These are phyloP conservation scores for Ctenopoma kingsleyae DNA, from an alignment of 2,797 vertebrate genomes.

Conservation along the genomic window DNA sequence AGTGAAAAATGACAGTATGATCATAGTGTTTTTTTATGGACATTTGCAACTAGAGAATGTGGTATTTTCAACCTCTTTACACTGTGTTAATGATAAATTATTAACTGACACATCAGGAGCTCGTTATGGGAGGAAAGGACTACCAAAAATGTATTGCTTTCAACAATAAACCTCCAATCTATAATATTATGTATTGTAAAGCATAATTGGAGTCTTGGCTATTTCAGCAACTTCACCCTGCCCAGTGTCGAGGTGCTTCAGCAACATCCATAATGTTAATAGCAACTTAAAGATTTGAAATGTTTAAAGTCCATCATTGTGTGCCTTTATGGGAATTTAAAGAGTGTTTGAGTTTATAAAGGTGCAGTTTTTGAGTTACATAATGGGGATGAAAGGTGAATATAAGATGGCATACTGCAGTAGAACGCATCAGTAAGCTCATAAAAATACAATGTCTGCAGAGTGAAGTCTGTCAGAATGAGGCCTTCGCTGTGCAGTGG, in stretches of 20 bases:
- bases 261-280: background rate
- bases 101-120: conserved; percentile 46
- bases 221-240: background rate
- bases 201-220: conserved; percentile 33
- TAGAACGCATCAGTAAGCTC: conserved; percentile 22
- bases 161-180: conserved; percentile 68
- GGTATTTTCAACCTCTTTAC: conserved; percentile 72
- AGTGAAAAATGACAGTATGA: conserved; percentile 45
- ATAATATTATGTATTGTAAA: conserved; percentile 50
- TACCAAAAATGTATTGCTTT: conserved; percentile 66
- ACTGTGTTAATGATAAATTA: conserved; percentile 58
- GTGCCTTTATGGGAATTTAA: conserved; percentile 14
- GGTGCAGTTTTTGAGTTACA: conserved; percentile 13
- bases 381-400: conserved; percentile 32
- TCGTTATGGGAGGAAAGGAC: conserved; percentile 18
- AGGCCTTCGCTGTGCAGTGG: conserved; percentile 31
- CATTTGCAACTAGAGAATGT: conserved; percentile 72
- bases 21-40: conserved; percentile 74
- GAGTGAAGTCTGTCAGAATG: conserved; percentile 50
- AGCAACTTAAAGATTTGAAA: background rate
- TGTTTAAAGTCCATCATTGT: background rate
- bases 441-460: conserved; percentile 47
- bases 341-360: conserved; percentile 7
- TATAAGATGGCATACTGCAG: conserved; percentile 15
- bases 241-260: background rate